These are phyloP conservation scores for Zaprionus kolodkinae DNA, from an alignment of 1,140 invertebrate species.

Conservation along the genomic window DNA sequence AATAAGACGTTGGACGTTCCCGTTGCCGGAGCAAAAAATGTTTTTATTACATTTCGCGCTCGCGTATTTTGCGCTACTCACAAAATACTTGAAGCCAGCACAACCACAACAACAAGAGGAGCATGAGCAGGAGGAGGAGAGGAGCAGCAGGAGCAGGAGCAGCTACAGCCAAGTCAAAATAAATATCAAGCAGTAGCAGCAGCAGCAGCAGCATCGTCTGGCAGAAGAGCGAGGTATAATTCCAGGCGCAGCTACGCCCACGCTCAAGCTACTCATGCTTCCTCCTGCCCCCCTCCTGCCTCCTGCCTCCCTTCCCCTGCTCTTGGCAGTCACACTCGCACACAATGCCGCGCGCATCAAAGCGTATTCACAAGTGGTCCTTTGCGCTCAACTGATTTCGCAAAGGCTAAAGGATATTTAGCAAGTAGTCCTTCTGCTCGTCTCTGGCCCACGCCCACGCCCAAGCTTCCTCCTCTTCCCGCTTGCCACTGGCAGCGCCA, in stretches of 20 bases:
- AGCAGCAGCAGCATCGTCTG: conserved; percentile 23
- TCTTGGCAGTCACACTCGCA: conserved; percentile 66
- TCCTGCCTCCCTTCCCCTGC: neutral
- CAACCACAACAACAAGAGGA: conserved; percentile 39
- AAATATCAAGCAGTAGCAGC: conserved; percentile 60
- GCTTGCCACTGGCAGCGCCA: conserved; percentile 37
- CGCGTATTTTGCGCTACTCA: conserved; percentile 78
- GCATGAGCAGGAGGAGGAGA: neutral
- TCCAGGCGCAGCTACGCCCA: conserved; percentile 25
- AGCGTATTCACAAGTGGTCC: conserved; percentile 83
- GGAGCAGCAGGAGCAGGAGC: neutral
- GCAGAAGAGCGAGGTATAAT: conserved; percentile 40
- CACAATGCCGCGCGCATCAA: conserved; percentile 79
- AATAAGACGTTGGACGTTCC: conserved; percentile 67
- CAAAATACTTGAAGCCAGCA: conserved; percentile 76
- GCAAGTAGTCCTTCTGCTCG: conserved; percentile 70
- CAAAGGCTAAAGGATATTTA: conserved; percentile 81
- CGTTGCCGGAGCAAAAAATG: conserved; percentile 65
- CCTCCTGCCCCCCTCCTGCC: neutral
- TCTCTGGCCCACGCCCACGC: too few species aligned
- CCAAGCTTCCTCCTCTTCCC: neutral
- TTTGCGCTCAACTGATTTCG: conserved; percentile 77
- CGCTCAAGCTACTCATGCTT: neutral
- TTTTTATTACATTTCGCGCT: conserved; percentile 82
- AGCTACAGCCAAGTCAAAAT: conserved; percentile 60